phyloP scores from a whole-genome alignment of 2,888 invertebrate genomes.

The Orthonevra nobilis region DNA sequence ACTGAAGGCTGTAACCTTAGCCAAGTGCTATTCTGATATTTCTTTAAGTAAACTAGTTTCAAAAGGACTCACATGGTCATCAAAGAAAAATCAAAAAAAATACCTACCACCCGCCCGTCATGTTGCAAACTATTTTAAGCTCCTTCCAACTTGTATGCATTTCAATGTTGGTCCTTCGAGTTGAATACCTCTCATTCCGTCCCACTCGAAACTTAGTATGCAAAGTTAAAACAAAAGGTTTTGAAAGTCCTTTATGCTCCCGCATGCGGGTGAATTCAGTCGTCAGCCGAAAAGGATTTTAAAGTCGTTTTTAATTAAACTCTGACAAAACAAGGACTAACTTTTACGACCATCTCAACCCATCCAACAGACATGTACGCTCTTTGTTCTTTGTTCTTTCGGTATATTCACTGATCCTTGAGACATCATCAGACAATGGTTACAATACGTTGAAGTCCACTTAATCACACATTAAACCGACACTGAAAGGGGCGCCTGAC shows the following conservation, averaged over 20 bases:
- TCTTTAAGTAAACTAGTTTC: too few relatives aligned
- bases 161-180: constrained; percentile 16
- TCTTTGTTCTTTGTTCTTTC: constrained; percentile 26
- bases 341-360: constrained; percentile 25
- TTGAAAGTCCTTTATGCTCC: too few relatives aligned
- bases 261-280: background rate
- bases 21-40: too few relatives aligned
- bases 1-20: too few relatives aligned
- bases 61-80: too few relatives aligned
- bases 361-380: background rate
- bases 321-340: too few relatives aligned
- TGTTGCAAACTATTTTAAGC: too few relatives aligned
- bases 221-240: too few relatives aligned
- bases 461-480: constrained; percentile 60
- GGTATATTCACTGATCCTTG: constrained; percentile 45
- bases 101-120: too few relatives aligned
- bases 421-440: constrained; percentile 48
- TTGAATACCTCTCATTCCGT: too few relatives aligned
- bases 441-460: constrained; percentile 55
- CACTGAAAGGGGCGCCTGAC: constrained; percentile 19
- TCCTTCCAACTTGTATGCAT: background rate
- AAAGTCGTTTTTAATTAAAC: constrained; percentile 56
- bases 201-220: too few relatives aligned
- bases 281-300: constrained; percentile 18
- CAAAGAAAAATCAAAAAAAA: too few relatives aligned